phyloP scores from a whole-genome alignment of 2,113 vertebrate species.

The Centropus unirufus region DNA sequence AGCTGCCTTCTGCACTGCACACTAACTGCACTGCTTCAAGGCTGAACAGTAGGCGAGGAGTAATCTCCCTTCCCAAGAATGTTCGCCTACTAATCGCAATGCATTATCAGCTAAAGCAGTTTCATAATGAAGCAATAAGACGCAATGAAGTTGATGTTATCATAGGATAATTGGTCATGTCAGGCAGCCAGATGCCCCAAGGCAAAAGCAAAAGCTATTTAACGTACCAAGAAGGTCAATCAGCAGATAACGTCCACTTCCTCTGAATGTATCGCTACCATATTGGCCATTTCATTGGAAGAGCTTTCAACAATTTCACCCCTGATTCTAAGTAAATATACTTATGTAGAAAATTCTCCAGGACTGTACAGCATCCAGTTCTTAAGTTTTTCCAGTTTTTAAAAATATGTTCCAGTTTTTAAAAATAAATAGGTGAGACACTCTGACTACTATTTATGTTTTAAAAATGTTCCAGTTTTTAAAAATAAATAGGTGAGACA shows the following conservation, averaged over 20 bases:
- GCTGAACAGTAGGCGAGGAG: neutral
- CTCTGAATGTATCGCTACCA: conserved; percentile 35
- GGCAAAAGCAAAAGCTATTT: conserved; percentile 62
- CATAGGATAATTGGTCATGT: conserved; percentile 66
- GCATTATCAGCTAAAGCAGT: conserved; percentile 32
- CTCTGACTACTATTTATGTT: no score
- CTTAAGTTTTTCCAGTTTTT: no score
- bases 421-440: neutral
- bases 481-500: neutral
- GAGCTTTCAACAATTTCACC: neutral
- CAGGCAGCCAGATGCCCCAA: conserved; percentile 53
- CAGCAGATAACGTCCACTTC: conserved; percentile 62
- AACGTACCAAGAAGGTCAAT: conserved; percentile 49
- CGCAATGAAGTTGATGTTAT: conserved; percentile 61
- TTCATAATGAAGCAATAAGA: conserved; percentile 66
- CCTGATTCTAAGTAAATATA: neutral
- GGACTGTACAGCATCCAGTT: neutral
- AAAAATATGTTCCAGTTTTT: neutral
- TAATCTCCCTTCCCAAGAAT: neutral
- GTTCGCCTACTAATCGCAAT: neutral
- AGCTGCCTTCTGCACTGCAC: neutral
- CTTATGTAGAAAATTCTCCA: neutral
- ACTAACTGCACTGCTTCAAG: neutral
- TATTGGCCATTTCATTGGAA: conserved; percentile 19
- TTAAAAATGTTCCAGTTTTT: no score